A percentile compares a stretch with the other conserved stretches of the same genome.
Evolutionary conservation across 2,888 invertebrate genomes (phyloP).

Genomic region (Teleogryllus oceanicus): DNA sequence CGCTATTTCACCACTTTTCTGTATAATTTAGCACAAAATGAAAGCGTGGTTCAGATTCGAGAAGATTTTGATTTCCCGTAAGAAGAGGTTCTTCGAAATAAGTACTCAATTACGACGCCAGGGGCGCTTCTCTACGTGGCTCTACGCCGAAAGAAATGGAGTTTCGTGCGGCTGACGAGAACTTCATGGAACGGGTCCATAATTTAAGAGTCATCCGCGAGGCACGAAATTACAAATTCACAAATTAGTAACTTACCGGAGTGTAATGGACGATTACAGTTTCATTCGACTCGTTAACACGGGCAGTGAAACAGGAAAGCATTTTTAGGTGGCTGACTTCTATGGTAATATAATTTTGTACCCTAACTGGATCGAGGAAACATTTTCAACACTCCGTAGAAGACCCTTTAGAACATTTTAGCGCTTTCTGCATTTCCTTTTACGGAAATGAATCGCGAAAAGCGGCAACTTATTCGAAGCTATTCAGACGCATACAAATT

Average conservation of each 20-base stretch:
- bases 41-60: background rate
- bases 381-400: no score
- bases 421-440: no score
- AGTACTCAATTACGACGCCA: background rate
- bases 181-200: background rate
- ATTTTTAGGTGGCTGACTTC: no score
- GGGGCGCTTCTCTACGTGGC: background rate
- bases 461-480: no score
- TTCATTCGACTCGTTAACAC: background rate
- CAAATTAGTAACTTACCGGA: background rate
- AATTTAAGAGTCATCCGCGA: background rate
- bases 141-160: background rate
- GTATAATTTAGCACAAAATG: slow-evolving; percentile 1
- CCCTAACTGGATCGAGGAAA: no score
- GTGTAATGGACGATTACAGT: background rate
- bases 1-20: background rate
- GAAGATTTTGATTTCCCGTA: slow-evolving; percentile 5
- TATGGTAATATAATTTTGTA: no score
- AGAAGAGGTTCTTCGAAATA: background rate
- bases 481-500: no score
- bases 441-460: no score
- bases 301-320: slow-evolving; percentile 11
- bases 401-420: no score
- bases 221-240: slow-evolving; percentile 18
- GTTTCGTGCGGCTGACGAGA: background rate